These are phyloP conservation scores for Leptopilina myrica DNA, from an alignment of 2,888 invertebrate species.

Conservation along the genomic window DNA sequence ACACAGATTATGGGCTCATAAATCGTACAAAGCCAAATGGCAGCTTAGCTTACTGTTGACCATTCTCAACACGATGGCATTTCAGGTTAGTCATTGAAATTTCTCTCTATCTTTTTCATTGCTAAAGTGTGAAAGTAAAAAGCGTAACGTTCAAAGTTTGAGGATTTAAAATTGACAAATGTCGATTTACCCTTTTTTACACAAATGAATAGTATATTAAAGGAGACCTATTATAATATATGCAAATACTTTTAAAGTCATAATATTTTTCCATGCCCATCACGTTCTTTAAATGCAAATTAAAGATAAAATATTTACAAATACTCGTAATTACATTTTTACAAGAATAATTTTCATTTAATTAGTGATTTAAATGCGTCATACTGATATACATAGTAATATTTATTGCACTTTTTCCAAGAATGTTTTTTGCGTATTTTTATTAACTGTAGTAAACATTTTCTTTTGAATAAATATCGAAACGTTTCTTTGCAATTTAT, in stretches of 20 bases:
- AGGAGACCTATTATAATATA: not conserved
- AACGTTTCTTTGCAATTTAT: too few relatives aligned
- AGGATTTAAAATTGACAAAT: not conserved
- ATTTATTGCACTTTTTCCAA: too few relatives aligned
- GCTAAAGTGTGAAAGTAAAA: not conserved
- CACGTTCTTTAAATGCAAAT: not conserved
- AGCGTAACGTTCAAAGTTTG: not conserved
- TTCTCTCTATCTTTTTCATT: not conserved
- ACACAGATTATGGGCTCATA: constrained; percentile 97
- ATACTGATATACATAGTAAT: too few relatives aligned
- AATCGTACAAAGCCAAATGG: constrained; percentile 96
- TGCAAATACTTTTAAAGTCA: not conserved
- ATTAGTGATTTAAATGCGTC: too few relatives aligned
- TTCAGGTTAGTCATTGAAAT: constrained; percentile 82
- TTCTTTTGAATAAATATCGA: too few relatives aligned
- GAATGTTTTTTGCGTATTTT: not conserved
- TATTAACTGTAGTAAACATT: not conserved
- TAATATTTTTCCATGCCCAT: not conserved
- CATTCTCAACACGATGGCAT: constrained; percentile 92
- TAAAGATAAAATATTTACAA: too few relatives aligned
- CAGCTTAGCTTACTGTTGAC: constrained; percentile 89
- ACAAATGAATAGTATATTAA: not conserved
- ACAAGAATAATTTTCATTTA: too few relatives aligned
- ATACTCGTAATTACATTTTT: too few relatives aligned
- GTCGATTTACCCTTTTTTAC: not conserved